Evolutionary conservation across 2,113 vertebrate genomes (phyloP), one percentile per base, ranked within the genome.

Genomic region (Cardinalis cardinalis): DNA sequence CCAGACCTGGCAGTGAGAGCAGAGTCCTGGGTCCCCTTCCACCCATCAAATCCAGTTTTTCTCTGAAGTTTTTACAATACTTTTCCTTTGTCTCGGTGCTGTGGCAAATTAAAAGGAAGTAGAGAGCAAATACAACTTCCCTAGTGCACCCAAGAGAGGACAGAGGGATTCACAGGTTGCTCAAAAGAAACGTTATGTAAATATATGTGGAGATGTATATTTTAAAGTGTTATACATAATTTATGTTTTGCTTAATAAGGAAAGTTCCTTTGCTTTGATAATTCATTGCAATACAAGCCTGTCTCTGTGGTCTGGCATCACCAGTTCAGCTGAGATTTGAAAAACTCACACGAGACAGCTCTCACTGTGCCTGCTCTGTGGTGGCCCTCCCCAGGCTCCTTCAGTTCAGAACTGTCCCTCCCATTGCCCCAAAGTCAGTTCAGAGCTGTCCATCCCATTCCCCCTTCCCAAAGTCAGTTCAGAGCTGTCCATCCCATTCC

Each of bases 261-360:
- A 46, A 83, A 70, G 49, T 63, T 91, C 32, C 53, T 86, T 74
- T 63, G 44, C 88, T 93, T 83, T 89, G 92, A 81, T 87, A 79
- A 66, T 74, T 68, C 48, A 18, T 74, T 68, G 73, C 70, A 36
- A 26, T 84, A 88, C 48, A 51, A 88, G 73, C 58, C 3, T 55
- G 36, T 55, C 40, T 87, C 71, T 73, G 41, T 66, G 90, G 9
- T 74, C 88, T 80, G 60, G 31, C 52, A 32, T 58, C 69, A 56
- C 74, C 58, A 56, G 61, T 48, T 75, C 65, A 90, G 66, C 53
- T 70, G 80, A 87, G 68, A 56, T 60, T 80, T 80, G 56, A 75
- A 13, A 86, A 79, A 66, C 41, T 8, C 0, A 3, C 46, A 64
- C 0, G 1, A 78, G 79, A 40, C 8, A 84, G 36, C 53, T 59